Conservation (phyloP, 2,113 vertebrate species). For the Calidris pygmaea region DNA sequence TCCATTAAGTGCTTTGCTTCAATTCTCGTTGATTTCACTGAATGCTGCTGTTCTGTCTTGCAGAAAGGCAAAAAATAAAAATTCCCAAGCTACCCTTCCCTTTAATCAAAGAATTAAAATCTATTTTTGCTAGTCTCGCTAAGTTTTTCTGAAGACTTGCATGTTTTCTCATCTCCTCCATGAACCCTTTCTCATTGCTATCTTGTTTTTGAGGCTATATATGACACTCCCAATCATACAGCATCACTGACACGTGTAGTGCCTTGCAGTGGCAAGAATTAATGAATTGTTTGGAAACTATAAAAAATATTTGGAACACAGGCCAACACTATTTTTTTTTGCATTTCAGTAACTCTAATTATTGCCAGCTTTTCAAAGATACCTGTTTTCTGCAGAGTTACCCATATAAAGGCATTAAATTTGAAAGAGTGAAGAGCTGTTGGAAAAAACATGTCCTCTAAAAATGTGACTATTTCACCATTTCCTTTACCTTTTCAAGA, state of each 20-base stretch:
- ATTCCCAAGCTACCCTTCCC: rapidly evolving
- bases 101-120: neutral
- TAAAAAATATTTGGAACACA: neutral
- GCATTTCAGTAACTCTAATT: neutral
- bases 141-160: neutral
- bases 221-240: neutral
- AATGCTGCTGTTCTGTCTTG: neutral
- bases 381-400: neutral
- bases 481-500: neutral
- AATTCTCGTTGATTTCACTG: neutral
- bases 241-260: rapidly evolving
- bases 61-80: neutral
- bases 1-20: neutral
- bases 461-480: neutral
- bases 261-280: neutral
- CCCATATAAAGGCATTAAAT: neutral
- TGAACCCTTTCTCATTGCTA: rapidly evolving
- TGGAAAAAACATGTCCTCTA: neutral
- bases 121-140: neutral
- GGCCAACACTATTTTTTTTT: neutral
- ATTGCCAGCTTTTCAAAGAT: neutral
- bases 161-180: neutral
- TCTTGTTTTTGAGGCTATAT: neutral
- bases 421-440: neutral
- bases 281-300: neutral